phyloP scores from a whole-genome alignment of 2,797 vertebrate species.

The Rhynchonycteris naso region DNA sequence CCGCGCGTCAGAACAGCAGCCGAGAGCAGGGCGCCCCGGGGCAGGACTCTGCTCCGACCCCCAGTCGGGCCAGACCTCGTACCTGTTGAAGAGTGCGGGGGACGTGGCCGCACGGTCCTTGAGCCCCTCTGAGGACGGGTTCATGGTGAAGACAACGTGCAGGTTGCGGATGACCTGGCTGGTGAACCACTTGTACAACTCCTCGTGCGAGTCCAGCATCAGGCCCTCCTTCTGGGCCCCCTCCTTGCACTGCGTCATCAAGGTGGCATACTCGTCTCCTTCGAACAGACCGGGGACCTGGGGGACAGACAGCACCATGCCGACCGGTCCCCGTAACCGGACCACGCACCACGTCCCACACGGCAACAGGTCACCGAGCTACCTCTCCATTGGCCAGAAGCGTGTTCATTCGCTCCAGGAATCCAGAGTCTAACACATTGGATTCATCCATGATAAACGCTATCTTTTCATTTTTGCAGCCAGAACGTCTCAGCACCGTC shows the following conservation, averaged over 20 bases:
- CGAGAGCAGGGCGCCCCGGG: fast-evolving
- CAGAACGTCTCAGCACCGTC: slow-evolving; percentile 95
- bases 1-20: fast-evolving
- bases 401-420: slow-evolving; percentile 99
- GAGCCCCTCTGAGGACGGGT: slow-evolving; percentile 97
- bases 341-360: fast-evolving
- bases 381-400: slow-evolving; percentile 99
- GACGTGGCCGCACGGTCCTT: slow-evolving; percentile 99
- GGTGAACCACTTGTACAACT: slow-evolving; percentile 99
- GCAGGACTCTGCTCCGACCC: fast-evolving
- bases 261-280: slow-evolving; percentile 97
- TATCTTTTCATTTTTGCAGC: slow-evolving; percentile 99
- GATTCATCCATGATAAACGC: slow-evolving; percentile 99
- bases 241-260: slow-evolving; percentile 99
- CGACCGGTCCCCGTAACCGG: fast-evolving
- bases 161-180: slow-evolving; percentile 99
- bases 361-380: neutral
- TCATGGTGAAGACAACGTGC: slow-evolving; percentile 99
- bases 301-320: neutral
- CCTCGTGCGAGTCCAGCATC: slow-evolving; percentile 99
- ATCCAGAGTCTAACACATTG: slow-evolving; percentile 98
- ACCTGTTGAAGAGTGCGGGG: slow-evolving; percentile 99
- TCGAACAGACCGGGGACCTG: slow-evolving; percentile 99
- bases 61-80: fast-evolving
- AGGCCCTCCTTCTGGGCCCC: slow-evolving; percentile 98